phyloP scores from a whole-genome alignment of 1,140 invertebrate genomes.

The Drosophila sucinea region DNA sequence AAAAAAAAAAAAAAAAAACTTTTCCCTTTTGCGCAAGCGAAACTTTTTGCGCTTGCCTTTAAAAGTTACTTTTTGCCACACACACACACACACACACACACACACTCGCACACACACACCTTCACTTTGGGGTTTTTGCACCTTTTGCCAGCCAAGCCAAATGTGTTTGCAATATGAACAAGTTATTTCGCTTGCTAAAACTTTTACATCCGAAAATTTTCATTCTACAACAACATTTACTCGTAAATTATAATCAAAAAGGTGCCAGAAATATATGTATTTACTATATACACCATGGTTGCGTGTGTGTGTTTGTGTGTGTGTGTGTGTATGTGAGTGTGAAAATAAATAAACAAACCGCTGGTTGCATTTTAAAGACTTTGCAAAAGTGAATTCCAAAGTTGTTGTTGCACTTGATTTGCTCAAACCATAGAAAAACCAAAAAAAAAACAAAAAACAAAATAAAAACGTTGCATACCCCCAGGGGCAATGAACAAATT shows the following conservation, averaged over 20 bases:
- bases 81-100: slow-evolving; percentile 20
- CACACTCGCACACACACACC: slow-evolving; percentile 8
- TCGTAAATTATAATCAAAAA: slow-evolving; percentile 81
- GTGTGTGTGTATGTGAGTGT: slow-evolving; percentile 35
- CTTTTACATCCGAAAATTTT: slow-evolving; percentile 57
- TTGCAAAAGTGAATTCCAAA: slow-evolving; percentile 36
- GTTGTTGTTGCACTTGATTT: slow-evolving; percentile 50
- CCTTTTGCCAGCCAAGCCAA: slow-evolving; percentile 57
- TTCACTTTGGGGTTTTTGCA: slow-evolving; percentile 14
- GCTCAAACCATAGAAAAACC: slow-evolving; percentile 14
- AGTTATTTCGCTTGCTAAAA: slow-evolving; percentile 65
- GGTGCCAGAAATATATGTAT: slow-evolving; percentile 56
- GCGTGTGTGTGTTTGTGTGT: slow-evolving; percentile 22
- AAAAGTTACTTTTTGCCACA: slow-evolving; percentile 74
- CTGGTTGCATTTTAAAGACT: slow-evolving; percentile 63
- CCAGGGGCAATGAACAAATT: slow-evolving; percentile 13
- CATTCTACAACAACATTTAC: slow-evolving; percentile 69
- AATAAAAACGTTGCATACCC: slow-evolving; percentile 31
- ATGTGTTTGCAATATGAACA: slow-evolving; percentile 80
- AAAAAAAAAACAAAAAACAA: too few relatives aligned
- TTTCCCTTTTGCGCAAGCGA: slow-evolving; percentile 23
- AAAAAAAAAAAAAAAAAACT: slow-evolving; percentile 41
- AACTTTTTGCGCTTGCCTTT: slow-evolving; percentile 78
- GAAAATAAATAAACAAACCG: slow-evolving; percentile 69
- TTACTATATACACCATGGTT: neutral